Conservation (phyloP, 2,888 invertebrate species). For the Ormyrus thymus region DNA sequence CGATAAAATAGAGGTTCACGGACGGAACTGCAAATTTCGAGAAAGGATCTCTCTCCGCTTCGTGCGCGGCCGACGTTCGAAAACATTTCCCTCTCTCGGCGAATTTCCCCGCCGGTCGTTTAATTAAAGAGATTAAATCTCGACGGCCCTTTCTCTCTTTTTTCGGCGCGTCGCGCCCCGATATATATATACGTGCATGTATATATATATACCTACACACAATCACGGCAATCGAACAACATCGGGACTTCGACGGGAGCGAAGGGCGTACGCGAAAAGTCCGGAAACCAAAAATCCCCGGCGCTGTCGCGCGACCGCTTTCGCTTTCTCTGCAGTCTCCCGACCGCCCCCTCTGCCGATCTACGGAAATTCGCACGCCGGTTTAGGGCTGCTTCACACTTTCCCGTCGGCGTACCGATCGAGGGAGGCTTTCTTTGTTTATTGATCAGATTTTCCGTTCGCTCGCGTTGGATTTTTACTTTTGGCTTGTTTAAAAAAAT, state of each 20-base stretch:
- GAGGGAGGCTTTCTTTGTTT: too few species aligned
- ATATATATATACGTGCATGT: background rate
- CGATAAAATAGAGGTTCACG: slow-evolving; percentile 62
- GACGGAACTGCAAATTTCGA: background rate
- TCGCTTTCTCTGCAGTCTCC: background rate
- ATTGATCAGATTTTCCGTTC: too few species aligned
- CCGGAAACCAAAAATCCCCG: slow-evolving; percentile 49
- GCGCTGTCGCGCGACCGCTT: background rate
- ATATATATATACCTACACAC: background rate
- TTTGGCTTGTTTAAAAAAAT: too few species aligned
- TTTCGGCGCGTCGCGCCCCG: background rate
- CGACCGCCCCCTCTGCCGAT: too few species aligned
- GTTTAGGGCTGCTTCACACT: too few species aligned
- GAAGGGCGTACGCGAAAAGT: slow-evolving; percentile 55
- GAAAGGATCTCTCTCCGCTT: slow-evolving; percentile 5
- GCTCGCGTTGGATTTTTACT: too few species aligned
- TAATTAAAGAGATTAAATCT: slow-evolving; percentile 53
- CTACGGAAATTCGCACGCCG: too few species aligned
- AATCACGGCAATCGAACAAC: slow-evolving; percentile 11
- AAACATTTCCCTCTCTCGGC: slow-evolving; percentile 8
- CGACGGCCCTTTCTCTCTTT: slow-evolving; percentile 16
- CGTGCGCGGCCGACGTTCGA: background rate
- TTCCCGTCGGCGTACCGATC: too few species aligned
- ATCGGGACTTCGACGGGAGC: slow-evolving; percentile 21
- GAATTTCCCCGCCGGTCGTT: slow-evolving; percentile 29